A percentile compares a stretch with the other conserved stretches of the same genome.
These are phyloP conservation scores for Prolemur simus DNA, from an alignment of 2,113 vertebrate genomes.

Conservation along the genomic window DNA sequence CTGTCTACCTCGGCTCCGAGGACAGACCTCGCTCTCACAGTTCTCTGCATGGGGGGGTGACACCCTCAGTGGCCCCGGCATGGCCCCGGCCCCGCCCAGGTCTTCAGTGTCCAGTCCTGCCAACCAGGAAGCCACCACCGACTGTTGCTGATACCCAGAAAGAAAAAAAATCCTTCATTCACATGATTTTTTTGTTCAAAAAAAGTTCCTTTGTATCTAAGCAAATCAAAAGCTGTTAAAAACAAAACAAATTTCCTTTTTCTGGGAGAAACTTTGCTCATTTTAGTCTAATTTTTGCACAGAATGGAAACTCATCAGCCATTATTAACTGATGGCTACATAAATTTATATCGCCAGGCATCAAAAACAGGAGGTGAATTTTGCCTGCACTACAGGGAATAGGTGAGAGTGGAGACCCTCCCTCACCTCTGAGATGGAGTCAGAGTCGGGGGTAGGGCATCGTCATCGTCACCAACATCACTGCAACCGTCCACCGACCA, in stretches of 20 bases:
- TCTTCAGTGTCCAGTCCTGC: background rate
- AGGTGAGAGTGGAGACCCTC: background rate
- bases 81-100: too few relatives aligned
- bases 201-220: background rate
- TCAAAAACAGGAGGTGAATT: background rate
- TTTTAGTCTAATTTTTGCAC: background rate
- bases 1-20: background rate
- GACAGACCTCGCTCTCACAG: background rate
- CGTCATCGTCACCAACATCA: background rate
- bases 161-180: background rate
- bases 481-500: accelerated
- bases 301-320: background rate
- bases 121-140: background rate
- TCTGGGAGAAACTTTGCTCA: background rate
- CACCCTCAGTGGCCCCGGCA: accelerated
- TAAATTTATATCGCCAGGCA: too few relatives aligned
- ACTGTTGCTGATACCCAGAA: background rate
- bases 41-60: too few relatives aligned
- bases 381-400: background rate
- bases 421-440: background rate
- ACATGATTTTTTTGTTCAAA: too few relatives aligned
- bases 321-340: background rate
- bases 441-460: background rate
- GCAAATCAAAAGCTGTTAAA: too few relatives aligned
- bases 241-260: background rate